These are phyloP conservation scores for Paralichthys olivaceus DNA, from an alignment of 2,113 vertebrate species.

Conservation along the genomic window DNA sequence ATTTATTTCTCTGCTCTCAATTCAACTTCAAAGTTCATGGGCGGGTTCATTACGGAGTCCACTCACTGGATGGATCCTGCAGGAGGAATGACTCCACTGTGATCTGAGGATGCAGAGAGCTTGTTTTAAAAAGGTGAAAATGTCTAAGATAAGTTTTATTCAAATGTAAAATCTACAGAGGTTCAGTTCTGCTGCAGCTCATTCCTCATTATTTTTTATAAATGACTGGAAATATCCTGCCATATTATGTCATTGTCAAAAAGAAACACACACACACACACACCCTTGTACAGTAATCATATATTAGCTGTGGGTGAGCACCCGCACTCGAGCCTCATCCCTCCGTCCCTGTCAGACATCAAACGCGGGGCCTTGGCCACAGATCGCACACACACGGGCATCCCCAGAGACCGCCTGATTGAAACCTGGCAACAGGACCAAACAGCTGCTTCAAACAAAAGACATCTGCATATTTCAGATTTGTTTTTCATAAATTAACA, in stretches of 20 bases:
- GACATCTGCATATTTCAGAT: constrained; percentile 99
- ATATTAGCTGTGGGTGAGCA: constrained; percentile 40
- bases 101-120: neutral
- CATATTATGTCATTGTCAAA: constrained; percentile 6
- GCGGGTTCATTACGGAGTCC: too few species aligned
- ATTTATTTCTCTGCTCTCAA: neutral
- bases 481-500: constrained; percentile 99
- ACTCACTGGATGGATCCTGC: neutral
- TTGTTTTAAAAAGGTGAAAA: too few species aligned
- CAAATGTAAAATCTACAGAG: neutral
- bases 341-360: constrained; percentile 82
- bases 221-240: neutral
- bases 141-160: too few species aligned
- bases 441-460: constrained; percentile 99
- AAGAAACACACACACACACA: constrained; percentile 23
- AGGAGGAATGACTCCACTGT: constrained; percentile 3
- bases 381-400: constrained; percentile 69
- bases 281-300: constrained; percentile 50
- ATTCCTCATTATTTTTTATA: constrained; percentile 4
- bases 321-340: constrained; percentile 61
- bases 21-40: constrained; percentile 7
- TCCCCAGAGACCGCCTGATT: constrained; percentile 91
- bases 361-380: constrained; percentile 86
- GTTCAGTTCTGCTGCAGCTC: neutral
- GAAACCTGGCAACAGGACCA: constrained; percentile 95